Conservation (phyloP, 1,140 invertebrate species). For the Hirudo medicinalis region DNA sequence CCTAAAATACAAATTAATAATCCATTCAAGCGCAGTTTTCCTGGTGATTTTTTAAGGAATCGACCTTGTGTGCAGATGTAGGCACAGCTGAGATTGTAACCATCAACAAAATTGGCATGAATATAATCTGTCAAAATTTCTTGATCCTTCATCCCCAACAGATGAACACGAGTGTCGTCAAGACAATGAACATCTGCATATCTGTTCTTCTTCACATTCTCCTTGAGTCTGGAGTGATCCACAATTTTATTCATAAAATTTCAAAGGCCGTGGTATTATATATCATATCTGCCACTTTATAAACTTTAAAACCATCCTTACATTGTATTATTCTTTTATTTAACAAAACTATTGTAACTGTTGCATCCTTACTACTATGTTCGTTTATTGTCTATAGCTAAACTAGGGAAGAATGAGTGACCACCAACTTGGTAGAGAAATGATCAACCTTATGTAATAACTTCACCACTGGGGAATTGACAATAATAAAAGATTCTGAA, state of each 20-base stretch:
- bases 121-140: constrained; percentile 66
- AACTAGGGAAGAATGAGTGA: too few species aligned
- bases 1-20: constrained; percentile 50
- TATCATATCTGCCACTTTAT: background rate
- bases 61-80: constrained; percentile 41
- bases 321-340: too few species aligned
- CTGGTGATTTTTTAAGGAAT: too few species aligned
- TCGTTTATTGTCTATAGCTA: too few species aligned
- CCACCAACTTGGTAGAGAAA: too few species aligned
- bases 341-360: too few species aligned
- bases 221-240: constrained; percentile 40
- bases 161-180: constrained; percentile 77
- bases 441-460: too few species aligned
- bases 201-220: constrained; percentile 78
- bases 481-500: too few species aligned
- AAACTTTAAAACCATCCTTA: background rate
- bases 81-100: constrained; percentile 38
- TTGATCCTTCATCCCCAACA: constrained; percentile 55
- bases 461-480: too few species aligned
- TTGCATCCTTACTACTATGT: too few species aligned
- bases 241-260: background rate
- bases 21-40: too few species aligned
- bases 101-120: constrained; percentile 62
- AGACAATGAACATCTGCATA: constrained; percentile 92
- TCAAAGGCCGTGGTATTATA: background rate